These are phyloP conservation scores for Varecia variegata DNA, from an alignment of 2,797 vertebrate genomes.

Conservation along the genomic window DNA sequence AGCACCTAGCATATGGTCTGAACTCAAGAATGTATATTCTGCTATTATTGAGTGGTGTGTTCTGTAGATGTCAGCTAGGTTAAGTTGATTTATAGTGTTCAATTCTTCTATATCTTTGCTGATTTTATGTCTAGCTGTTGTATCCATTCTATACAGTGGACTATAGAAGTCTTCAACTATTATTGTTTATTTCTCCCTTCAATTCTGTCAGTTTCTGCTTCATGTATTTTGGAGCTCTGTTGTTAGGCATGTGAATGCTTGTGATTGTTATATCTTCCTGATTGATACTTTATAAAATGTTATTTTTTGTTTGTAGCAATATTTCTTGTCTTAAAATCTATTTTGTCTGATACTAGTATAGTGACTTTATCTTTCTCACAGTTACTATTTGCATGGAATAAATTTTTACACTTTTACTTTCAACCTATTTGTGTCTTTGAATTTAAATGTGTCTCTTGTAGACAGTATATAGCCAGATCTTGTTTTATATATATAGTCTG, in stretches of 20 bases:
- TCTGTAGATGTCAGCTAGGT: not conserved
- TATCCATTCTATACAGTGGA: not conserved
- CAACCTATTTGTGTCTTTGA: not conserved
- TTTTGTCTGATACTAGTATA: not conserved
- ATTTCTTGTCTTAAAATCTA: not conserved
- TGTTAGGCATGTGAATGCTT: not conserved
- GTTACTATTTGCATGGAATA: not conserved
- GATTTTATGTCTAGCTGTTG: not conserved
- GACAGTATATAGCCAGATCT: not conserved
- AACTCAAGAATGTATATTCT: not conserved
- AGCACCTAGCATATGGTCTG: not conserved
- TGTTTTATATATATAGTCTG: not conserved
- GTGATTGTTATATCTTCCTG: not conserved
- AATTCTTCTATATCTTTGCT: not conserved
- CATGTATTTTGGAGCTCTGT: not conserved
- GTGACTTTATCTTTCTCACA: not conserved
- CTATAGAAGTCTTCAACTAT: not conserved
- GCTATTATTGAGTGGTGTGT: not conserved
- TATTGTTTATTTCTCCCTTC: not conserved
- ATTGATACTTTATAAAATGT: not conserved
- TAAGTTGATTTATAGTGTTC: not conserved
- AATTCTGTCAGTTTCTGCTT: not conserved
- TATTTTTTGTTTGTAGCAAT: not conserved
- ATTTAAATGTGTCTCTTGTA: not conserved
- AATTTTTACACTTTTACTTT: slow-evolving; percentile 2